Base-by-base conservation (phyloP, 2,797 vertebrate genomes). In the Phalloptychus januarius region DNA sequence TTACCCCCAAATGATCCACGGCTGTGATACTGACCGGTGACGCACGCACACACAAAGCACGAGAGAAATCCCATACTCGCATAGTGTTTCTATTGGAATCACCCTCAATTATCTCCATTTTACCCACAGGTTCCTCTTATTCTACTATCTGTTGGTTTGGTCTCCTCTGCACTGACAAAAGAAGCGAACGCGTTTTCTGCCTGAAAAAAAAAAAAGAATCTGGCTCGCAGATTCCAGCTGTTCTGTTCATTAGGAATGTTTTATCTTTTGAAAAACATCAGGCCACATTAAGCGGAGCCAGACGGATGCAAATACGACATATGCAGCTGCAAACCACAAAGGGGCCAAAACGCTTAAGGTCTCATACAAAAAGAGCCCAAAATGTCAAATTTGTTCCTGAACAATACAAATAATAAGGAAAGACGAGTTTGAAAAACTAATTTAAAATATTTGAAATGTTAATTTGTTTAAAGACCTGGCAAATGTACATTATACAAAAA, bases 21-120 rank as follows among this genome's bases (percentile, higher is more conserved):
- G 73, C 81, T n/a, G 77, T 77, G 78, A 80, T 84, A 80, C 76
- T 78, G 91, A 77, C 89, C 90, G 90, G 92, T 93, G 91, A 84
- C 78, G 83, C 83, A 25, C 28, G 6, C 74, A 25, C 46, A 75
- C 71, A 45, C 40, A 52, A 76, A 50, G 20, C 63, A 44, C 38
- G 40, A 31, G 28, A 13, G 0, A 11, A 16, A 70, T 16, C 5
- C 16, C 40, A 10, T 70, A 48, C 31, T 44, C 38, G 6, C 38
- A 36, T 36, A 5, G 33, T 70, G 3, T 70, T 42, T 70, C 40
- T 44, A n/a, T 4, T 16, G 67, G 25, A 70, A 70, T 44, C 12
- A 70, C 16, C 67, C 40, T 44, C 67, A 16, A 28, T 44, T 40
- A 28, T 2, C 6, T 3, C 25, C 40, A 70, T 45, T 70, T 70